phyloP scores from a whole-genome alignment of 2,888 invertebrate species.

The Platypus cylindrus region DNA sequence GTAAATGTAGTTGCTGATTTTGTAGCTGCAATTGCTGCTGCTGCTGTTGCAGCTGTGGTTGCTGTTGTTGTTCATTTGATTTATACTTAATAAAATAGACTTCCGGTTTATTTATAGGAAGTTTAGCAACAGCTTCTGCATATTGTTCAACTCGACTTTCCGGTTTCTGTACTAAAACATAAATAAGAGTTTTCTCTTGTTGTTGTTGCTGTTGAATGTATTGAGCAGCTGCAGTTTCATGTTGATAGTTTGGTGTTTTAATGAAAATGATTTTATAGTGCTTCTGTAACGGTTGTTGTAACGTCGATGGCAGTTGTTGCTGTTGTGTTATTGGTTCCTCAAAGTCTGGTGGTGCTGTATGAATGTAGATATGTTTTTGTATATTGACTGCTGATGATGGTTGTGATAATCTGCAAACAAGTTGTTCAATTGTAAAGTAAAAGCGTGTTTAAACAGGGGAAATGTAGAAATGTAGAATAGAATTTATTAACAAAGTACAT shows the following conservation, averaged over 20 bases:
- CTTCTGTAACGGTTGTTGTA: constrained; percentile 11
- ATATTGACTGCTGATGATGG: constrained; percentile 3
- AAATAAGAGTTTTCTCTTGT: constrained; percentile 77
- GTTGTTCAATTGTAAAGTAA: too few species aligned
- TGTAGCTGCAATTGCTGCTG: too few species aligned
- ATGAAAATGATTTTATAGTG: constrained; percentile 61
- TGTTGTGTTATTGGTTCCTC: constrained; percentile 8
- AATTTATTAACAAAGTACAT: too few species aligned
- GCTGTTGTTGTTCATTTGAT: constrained; percentile 45
- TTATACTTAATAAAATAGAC: constrained; percentile 81
- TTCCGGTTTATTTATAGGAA: constrained; percentile 76
- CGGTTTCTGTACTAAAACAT: constrained; percentile 78
- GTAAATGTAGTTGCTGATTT: too few species aligned
- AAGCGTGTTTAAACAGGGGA: too few species aligned
- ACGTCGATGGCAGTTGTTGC: constrained; percentile 3
- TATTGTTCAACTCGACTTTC: constrained; percentile 72
- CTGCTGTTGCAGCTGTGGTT: too few species aligned
- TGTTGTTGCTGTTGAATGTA: constrained; percentile 59
- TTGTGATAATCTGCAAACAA: too few species aligned
- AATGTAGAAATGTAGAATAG: too few species aligned
- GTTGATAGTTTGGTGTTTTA: constrained; percentile 43
- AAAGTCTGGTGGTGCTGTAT: constrained; percentile 11
- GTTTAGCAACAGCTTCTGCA: constrained; percentile 61
- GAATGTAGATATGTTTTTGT: constrained; percentile 14
- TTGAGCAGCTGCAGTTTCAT: constrained; percentile 63